Evolutionary conservation across 2,113 vertebrate genomes (phyloP).

Genomic region (Sinocyclocheilus anophthalmus): DNA sequence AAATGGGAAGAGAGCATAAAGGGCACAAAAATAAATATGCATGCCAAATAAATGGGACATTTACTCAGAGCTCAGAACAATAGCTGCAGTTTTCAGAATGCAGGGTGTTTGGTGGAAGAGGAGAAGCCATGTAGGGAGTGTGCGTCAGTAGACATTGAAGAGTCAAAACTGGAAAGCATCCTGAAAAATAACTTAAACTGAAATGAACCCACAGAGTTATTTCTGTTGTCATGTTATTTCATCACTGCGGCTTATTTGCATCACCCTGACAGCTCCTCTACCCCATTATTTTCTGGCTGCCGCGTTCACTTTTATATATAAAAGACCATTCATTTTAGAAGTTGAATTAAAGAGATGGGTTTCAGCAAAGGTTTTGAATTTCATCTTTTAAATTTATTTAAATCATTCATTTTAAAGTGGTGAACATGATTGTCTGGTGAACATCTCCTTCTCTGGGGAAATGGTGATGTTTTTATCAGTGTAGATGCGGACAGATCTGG

Average conservation of each 20-base stretch:
- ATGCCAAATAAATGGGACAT: background rate
- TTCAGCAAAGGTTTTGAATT: background rate
- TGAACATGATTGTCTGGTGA: background rate
- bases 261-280: background rate
- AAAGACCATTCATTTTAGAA: background rate
- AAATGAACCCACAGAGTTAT: background rate
- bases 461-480: background rate
- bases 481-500: background rate
- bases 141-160: background rate
- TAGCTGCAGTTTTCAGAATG: background rate
- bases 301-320: background rate
- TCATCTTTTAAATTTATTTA: background rate
- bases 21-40: background rate
- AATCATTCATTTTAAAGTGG: background rate
- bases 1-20: background rate
- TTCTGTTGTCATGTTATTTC: background rate
- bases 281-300: background rate
- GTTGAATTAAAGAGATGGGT: background rate
- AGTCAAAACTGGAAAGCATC: background rate
- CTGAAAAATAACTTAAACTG: conserved; percentile 1
- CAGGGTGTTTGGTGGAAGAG: conserved; percentile 4
- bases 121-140: background rate
- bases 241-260: background rate
- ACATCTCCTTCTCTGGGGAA: background rate
- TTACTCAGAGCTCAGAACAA: background rate